Evolutionary conservation across 2,888 invertebrate genomes (phyloP).

Genomic region (Muscina levida): DNA sequence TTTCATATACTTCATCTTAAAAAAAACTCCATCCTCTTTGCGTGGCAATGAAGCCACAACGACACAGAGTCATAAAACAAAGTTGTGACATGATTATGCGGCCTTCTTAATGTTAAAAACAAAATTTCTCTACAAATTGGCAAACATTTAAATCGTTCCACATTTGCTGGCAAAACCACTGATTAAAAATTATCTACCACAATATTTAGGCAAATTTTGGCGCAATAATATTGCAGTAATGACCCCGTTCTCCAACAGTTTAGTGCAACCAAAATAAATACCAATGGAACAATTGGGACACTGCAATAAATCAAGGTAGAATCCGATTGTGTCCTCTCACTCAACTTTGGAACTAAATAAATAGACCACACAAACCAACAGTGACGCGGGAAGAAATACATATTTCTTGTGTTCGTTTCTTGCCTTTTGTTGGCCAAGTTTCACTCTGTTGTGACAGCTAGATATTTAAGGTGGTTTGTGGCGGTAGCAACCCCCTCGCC

Average conservation of each 20-base stretch:
- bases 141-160: conserved; percentile 21
- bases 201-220: conserved; percentile 59
- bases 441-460: conserved; percentile 62
- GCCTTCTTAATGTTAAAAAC: background rate
- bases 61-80: too few relatives aligned
- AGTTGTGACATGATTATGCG: too few relatives aligned
- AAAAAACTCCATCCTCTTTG: too few relatives aligned
- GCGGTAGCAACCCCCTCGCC: background rate
- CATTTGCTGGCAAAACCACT: conserved; percentile 11
- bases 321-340: conserved; percentile 49
- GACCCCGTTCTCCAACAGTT: conserved; percentile 47
- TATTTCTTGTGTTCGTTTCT: conserved; percentile 23
- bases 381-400: too few relatives aligned
- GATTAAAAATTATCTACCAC: conserved; percentile 54
- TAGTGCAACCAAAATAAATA: background rate
- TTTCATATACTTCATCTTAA: too few relatives aligned
- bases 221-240: conserved; percentile 61
- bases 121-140: conserved; percentile 17
- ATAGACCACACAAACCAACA: conserved; percentile 2
- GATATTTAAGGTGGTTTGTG: conserved; percentile 45
- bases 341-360: background rate
- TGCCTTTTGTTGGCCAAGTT: conserved; percentile 59
- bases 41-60: too few relatives aligned
- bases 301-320: conserved; percentile 62
- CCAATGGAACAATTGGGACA: conserved; percentile 53